Evolutionary conservation across 92 coral and sea anemone species (phyloP).

Genomic region (Zoanthus solanderi): DNA sequence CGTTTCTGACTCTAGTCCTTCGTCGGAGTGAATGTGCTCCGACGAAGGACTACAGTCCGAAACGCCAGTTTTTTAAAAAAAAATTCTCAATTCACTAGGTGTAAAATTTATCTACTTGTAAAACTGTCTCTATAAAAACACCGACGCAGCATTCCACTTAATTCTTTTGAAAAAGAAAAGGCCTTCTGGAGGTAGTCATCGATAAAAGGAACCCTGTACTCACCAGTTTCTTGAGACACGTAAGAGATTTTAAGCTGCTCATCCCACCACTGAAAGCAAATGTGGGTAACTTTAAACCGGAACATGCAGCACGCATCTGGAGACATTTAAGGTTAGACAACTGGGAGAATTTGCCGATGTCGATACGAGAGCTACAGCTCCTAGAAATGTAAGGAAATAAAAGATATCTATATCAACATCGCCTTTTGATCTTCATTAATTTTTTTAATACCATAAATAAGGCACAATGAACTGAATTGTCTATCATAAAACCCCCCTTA

Average conservation of each 20-base stretch:
- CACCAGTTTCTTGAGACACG: constrained; percentile 73
- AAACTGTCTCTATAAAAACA: too few relatives aligned
- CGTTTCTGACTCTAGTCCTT: too few relatives aligned
- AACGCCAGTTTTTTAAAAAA: too few relatives aligned
- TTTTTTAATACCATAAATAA: too few relatives aligned
- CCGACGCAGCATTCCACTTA: too few relatives aligned
- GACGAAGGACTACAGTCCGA: too few relatives aligned
- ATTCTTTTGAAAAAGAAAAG: too few relatives aligned
- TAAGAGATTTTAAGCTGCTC: constrained; percentile 47
- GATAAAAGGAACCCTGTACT: not conserved
- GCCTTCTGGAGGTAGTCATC: not conserved
- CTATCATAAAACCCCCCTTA: too few relatives aligned
- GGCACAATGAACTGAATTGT: too few relatives aligned
- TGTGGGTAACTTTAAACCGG: constrained; percentile 65
- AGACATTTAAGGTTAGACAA: constrained; percentile 60
- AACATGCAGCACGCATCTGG: constrained; percentile 79
- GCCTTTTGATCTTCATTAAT: not conserved
- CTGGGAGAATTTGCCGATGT: constrained; percentile 75
- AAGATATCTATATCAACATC: not conserved
- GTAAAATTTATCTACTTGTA: too few relatives aligned
- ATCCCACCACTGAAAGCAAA: constrained; percentile 80
- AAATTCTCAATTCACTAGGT: too few relatives aligned
- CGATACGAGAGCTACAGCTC: constrained; percentile 57
- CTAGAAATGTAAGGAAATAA: not conserved
- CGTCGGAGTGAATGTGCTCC: too few relatives aligned